Conservation (phyloP, 2,888 invertebrate species). For the Caenorhabditis wallacei region DNA sequence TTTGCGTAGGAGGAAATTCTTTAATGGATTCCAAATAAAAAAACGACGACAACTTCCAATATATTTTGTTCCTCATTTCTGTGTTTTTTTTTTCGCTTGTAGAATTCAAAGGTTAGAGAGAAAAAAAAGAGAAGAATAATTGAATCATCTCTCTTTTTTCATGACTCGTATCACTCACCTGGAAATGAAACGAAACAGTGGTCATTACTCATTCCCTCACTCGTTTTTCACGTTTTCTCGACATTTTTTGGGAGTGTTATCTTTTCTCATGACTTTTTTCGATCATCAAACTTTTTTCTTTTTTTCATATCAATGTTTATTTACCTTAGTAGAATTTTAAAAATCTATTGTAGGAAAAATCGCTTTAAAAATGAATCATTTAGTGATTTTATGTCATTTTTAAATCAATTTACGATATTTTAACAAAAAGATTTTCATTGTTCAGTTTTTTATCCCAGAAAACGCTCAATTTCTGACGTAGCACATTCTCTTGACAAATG, state of each 20-base stretch:
- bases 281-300: not conserved
- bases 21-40: slow-evolving; percentile 50
- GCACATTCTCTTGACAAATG: not conserved
- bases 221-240: slow-evolving; percentile 27
- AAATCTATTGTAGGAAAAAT: too few species aligned
- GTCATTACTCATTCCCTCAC: slow-evolving; percentile 45
- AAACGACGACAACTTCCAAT: slow-evolving; percentile 24
- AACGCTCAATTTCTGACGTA: not conserved
- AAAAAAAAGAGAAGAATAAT: slow-evolving; percentile 14
- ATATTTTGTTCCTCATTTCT: slow-evolving; percentile 21
- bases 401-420: too few species aligned
- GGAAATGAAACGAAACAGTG: slow-evolving; percentile 32
- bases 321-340: too few species aligned
- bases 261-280: not conserved
- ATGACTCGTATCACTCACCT: slow-evolving; percentile 48
- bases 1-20: slow-evolving; percentile 39
- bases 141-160: slow-evolving; percentile 39
- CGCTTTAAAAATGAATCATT: too few species aligned
- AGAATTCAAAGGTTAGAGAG: not conserved
- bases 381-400: too few species aligned
- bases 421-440: not conserved
- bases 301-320: too few species aligned
- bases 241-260: not conserved
- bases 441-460: not conserved
- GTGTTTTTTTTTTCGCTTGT: slow-evolving; percentile 1